phyloP scores from a whole-genome alignment of 2,113 vertebrate genomes.

The Paramisgurnus dabryanus region DNA sequence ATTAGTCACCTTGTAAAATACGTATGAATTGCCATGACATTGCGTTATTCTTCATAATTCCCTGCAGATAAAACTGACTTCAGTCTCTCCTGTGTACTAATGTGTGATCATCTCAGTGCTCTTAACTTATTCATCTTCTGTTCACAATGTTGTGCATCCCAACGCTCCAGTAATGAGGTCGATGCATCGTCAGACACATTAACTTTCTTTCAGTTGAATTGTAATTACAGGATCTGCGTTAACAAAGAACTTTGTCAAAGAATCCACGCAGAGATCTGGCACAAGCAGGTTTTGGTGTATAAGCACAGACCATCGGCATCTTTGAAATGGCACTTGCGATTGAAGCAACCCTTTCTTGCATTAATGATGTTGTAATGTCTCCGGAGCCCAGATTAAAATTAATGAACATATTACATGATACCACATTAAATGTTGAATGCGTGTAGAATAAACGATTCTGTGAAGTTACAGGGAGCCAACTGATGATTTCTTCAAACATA shows the following conservation, averaged over 20 bases:
- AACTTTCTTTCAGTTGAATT: conserved; percentile 40
- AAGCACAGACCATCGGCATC: conserved; percentile 20
- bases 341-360: conserved; percentile 24
- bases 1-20: too few relatives aligned
- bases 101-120: neutral
- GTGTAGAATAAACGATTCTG: conserved; percentile 29
- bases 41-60: too few relatives aligned
- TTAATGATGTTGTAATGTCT: conserved; percentile 42
- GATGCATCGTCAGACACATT: conserved; percentile 11
- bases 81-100: neutral
- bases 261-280: conserved; percentile 39
- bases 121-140: neutral
- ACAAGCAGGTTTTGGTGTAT: conserved; percentile 27
- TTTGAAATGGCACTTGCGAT: neutral
- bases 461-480: conserved; percentile 31
- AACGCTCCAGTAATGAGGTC: conserved; percentile 2
- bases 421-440: neutral
- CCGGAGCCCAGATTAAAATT: conserved; percentile 43
- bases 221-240: conserved; percentile 38
- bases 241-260: conserved; percentile 46
- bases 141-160: neutral
- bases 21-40: too few relatives aligned
- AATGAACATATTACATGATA: conserved; percentile 47
- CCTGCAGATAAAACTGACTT: neutral
- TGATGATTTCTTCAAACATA: conserved; percentile 32